Evolutionary conservation across 2,113 vertebrate genomes (phyloP), one percentile per base, ranked within the genome.

Genomic region (Hippocampus abdominalis): DNA sequence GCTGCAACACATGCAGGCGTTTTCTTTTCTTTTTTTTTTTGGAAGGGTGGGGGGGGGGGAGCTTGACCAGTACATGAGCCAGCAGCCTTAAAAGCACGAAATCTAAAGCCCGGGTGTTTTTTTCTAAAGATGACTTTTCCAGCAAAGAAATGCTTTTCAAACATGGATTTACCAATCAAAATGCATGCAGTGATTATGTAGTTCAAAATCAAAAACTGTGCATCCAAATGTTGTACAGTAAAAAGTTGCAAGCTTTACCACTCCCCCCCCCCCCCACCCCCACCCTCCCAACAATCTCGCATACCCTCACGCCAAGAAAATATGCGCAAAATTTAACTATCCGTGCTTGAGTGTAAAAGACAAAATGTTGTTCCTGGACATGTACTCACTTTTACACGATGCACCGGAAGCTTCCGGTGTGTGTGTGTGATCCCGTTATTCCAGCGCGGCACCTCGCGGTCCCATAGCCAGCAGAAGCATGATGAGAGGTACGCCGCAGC

Each of bases 311-410:
- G 70, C 72, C 0, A 9, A 56, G 75, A 74, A 71, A 68, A 57
- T 29, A 39, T 1, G 40, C 69, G 16, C 74, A 23, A 36, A 73
- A 79, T 68, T 36, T 68, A 60, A n/a, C 10, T 9, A n/a, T 9
- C 21, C 18, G 36, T 39, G 8, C 20, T 62, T 12, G 36, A 62
- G 36, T 10, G 29, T 3, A 60, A 60, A 62, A 61, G 3, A 15
- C 4, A 36, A 44, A 0, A 36, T 9, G 32, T 18, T 8, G 36
- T 13, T 39, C 1, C 13, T 25, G 39, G 21, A 23, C 32, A 16
- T 15, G n/a, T 65, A 84, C 87, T 87, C 75, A 88, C 85, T 71
- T 21, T 2, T 0, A 78, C 81, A 63, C 77, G 27, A 0, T 27
- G 59, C 20, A 23, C 12, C 3, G 56, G 27, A 32, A 15, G 27